Conservation (phyloP, 2,797 vertebrate genomes). For the Nyctibius grandis region DNA sequence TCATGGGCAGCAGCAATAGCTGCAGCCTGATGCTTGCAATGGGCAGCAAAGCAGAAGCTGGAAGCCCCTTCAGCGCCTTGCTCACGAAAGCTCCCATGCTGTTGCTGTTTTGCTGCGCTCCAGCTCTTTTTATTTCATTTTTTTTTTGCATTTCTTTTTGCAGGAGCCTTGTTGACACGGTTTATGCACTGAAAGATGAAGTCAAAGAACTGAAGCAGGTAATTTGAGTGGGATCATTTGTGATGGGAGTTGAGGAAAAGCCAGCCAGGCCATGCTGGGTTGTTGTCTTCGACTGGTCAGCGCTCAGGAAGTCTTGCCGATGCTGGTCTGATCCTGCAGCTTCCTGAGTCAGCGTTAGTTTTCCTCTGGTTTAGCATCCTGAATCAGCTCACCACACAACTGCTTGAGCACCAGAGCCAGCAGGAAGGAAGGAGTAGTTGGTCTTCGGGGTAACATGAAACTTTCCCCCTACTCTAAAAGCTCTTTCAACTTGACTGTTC, state of each 20-base stretch:
- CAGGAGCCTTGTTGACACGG: constrained; percentile 97
- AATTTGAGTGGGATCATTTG: not conserved
- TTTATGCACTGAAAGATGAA: constrained; percentile 97
- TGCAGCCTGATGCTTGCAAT: not conserved
- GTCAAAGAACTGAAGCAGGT: constrained; percentile 98
- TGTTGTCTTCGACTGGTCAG: fast-evolving
- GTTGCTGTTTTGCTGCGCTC: not conserved
- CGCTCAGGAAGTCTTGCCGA: not conserved
- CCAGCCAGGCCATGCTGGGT: not conserved
- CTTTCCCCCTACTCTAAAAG: not conserved
- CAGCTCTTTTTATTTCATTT: not conserved
- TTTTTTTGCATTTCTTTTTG: not conserved
- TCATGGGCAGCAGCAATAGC: not conserved
- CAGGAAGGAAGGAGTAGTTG: not conserved
- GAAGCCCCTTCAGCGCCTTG: not conserved
- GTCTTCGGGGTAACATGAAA: not conserved
- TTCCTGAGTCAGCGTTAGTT: not conserved
- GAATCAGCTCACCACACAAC: not conserved
- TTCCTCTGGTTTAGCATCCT: not conserved
- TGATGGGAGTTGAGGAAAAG: not conserved
- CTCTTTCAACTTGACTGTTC: not conserved
- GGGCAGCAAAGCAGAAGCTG: not conserved
- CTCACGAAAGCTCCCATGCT: not conserved
- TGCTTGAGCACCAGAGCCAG: not conserved
- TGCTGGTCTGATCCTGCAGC: not conserved